phyloP scores from a whole-genome alignment of 2,888 invertebrate genomes.

The Pammene aurita region DNA sequence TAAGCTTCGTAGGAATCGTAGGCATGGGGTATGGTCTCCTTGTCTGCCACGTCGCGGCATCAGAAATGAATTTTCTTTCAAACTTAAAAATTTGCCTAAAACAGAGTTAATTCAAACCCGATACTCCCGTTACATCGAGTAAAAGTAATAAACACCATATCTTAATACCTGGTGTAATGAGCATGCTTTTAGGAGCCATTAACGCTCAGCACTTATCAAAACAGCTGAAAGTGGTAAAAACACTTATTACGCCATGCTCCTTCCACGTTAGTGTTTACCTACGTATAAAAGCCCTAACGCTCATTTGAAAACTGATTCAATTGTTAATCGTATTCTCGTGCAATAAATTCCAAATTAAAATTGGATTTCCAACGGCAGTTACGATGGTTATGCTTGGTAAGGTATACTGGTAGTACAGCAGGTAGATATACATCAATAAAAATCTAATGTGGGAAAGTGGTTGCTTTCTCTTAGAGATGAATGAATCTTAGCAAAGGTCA shows the following conservation, averaged over 20 bases:
- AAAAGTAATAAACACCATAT: slow-evolving; percentile 40
- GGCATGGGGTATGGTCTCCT: no score
- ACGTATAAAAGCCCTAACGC: no score
- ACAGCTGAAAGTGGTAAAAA: slow-evolving; percentile 41
- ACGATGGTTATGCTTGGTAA: no score
- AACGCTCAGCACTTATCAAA: slow-evolving; percentile 42
- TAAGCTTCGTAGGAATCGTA: no score
- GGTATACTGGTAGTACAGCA: not conserved
- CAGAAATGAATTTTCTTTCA: not conserved
- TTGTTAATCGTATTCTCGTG: no score
- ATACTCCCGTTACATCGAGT: slow-evolving; percentile 32
- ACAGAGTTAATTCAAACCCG: slow-evolving; percentile 22
- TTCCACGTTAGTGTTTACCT: slow-evolving; percentile 4
- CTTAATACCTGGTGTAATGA: slow-evolving; percentile 46
- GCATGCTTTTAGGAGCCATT: slow-evolving; percentile 48
- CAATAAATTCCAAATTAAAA: no score
- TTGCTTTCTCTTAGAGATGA: slow-evolving; percentile 22
- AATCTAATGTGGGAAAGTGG: slow-evolving; percentile 25
- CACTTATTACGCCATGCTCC: slow-evolving; percentile 35
- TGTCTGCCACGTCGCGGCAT: not conserved
- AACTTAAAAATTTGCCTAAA: not conserved
- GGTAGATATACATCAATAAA: slow-evolving; percentile 23
- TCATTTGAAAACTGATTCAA: no score
- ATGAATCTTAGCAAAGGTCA: slow-evolving; percentile 1
- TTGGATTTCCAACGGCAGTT: no score